Base-by-base conservation (phyloP, 2,113 vertebrate genomes). In the Thalassarche chlororhynchos region DNA sequence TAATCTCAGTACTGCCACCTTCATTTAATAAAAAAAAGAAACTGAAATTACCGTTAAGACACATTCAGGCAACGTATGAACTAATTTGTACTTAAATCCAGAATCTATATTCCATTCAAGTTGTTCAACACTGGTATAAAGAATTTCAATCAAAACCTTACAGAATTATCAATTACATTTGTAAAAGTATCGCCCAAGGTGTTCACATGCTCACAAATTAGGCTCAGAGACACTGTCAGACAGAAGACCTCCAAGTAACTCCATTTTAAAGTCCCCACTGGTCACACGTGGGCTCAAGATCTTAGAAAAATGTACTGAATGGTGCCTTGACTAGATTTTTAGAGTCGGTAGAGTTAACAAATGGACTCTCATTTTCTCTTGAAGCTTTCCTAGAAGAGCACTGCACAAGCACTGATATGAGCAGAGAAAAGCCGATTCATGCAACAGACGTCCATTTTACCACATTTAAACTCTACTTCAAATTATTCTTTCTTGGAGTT, bases 271-370 rank as follows among this genome's bases (percentile, higher is more conserved):
- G n/a, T 44, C 20, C 42, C 42, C 58, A 17, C 49, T 6, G 5
- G 26, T 29, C 72, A 61, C 2, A 1, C 0, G 1, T 2, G 38
- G 40, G 16, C 32, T 90, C 46, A 61, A 18, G 64, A 55, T 24
- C 87, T 76, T 31, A 57, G 24, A 5, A 42, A 29, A 85, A 69
- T 0, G 5, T 20, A 44, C 7, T 4, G 46, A 51, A 40, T 9
- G 24, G 34, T 36, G 54, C 19, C 32, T 34, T 28, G 57, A 42
- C 16, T 47, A 31, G 40, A 60, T 61, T 80, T 93, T 66, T 1
- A 23, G 64, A 64, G 19, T 5, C 5, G 3, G 25, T 1, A n/a
- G 32, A 82, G 74, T 69, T 47, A 68, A 62, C 54, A 77, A 86
- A 62, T 3, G n/a, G 68, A 42, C 40, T 61, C 24, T 44, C 16